Evolutionary conservation across 2,113 vertebrate genomes (phyloP).

Genomic region (Barnardius zonarius): DNA sequence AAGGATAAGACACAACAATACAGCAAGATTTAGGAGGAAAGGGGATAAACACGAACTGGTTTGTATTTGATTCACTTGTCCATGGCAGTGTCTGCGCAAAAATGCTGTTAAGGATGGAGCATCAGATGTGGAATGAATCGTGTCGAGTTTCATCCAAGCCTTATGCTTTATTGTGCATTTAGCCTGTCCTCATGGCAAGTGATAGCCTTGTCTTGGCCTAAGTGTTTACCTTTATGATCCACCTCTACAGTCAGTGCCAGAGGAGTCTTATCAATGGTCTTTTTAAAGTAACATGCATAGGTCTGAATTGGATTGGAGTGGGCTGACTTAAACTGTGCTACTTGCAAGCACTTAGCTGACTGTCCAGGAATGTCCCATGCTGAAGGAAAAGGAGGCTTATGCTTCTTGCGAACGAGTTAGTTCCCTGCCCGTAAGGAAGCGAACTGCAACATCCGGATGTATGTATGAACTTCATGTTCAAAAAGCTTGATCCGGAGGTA

Average conservation of each 20-base stretch:
- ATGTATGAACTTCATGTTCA: background rate
- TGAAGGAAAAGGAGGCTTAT: background rate
- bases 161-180: background rate
- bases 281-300: background rate
- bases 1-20: background rate
- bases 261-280: background rate
- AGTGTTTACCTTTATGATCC: background rate
- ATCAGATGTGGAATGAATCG: background rate
- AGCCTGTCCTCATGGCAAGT: background rate
- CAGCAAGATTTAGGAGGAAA: background rate
- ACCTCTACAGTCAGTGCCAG: background rate
- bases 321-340: background rate
- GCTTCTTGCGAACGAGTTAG: background rate
- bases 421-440: background rate
- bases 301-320: background rate
- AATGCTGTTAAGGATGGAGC: background rate
- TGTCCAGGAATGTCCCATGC: background rate
- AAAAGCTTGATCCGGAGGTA: background rate
- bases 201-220: background rate
- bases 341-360: background rate
- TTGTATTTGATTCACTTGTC: conserved; percentile 6
- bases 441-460: background rate
- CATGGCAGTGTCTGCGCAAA: background rate
- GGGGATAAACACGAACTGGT: background rate
- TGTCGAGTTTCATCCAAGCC: background rate